These are phyloP conservation scores for Nycticryphes semicollaris DNA, from an alignment of 2,113 vertebrate genomes.

Conservation along the genomic window DNA sequence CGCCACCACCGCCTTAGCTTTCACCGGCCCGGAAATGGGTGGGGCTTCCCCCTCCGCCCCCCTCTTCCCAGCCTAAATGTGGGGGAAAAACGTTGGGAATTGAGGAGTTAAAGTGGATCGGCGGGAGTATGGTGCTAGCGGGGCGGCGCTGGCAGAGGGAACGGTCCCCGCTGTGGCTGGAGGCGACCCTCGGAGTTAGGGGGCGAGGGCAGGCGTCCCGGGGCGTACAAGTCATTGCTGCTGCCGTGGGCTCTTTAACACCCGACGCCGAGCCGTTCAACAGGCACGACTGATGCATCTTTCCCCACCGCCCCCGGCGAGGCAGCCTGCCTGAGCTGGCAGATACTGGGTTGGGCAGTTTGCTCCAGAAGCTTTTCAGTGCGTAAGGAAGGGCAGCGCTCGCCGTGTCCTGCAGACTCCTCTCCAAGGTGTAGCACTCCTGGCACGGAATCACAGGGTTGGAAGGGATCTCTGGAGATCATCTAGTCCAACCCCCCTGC, in stretches of 20 bases:
- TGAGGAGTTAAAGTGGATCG: rapidly evolving
- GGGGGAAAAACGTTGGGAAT: rapidly evolving
- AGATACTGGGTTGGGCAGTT: rapidly evolving
- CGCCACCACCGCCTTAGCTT: background rate
- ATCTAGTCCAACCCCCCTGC: no score
- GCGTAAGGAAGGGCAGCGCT: background rate
- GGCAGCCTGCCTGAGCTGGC: background rate
- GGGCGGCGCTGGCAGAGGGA: background rate
- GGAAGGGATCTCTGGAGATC: no score
- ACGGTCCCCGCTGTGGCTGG: background rate
- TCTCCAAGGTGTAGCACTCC: background rate
- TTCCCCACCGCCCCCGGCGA: rapidly evolving
- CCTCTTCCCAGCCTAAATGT: no score
- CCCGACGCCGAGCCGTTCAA: background rate
- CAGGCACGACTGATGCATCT: rapidly evolving
- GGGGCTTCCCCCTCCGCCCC: no score
- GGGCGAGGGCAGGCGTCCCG: rapidly evolving
- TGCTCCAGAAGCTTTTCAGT: rapidly evolving
- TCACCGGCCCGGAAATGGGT: rapidly evolving
- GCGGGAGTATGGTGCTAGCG: rapidly evolving
- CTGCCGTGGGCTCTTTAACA: rapidly evolving
- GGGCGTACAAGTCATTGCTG: rapidly evolving
- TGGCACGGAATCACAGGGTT: no score
- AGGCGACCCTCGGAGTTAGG: background rate
- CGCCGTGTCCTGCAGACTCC: no score